Conservation (phyloP, 2,888 invertebrate genomes). For the Drosophila buzzatii region DNA sequence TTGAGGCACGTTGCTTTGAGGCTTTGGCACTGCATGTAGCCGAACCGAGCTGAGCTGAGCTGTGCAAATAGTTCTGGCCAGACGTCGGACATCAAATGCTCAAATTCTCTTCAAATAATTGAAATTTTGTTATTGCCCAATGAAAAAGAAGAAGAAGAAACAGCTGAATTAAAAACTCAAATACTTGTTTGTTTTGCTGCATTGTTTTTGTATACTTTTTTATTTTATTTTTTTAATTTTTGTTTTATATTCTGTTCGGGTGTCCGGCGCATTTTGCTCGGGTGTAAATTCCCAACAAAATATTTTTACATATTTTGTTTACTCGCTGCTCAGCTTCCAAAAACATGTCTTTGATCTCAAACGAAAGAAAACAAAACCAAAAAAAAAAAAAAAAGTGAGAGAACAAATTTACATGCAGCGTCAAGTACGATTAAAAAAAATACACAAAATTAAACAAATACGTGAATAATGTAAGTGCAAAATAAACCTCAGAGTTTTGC, state of each 20-base stretch:
- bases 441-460: constrained; percentile 54
- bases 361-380: constrained; percentile 31
- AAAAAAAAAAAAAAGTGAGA: constrained; percentile 36
- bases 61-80: constrained; percentile 58
- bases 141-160: constrained; percentile 19
- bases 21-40: constrained; percentile 44
- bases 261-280: constrained; percentile 53
- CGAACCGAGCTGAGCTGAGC: constrained; percentile 35
- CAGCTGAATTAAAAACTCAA: constrained; percentile 20
- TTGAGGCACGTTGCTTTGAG: constrained; percentile 78
- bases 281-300: constrained; percentile 68
- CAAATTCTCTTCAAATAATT: constrained; percentile 43
- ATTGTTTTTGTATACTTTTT: constrained; percentile 16
- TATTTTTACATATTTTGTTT: constrained; percentile 46
- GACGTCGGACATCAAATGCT: constrained; percentile 20
- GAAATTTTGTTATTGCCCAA: constrained; percentile 48
- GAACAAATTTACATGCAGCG: constrained; percentile 38
- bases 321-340: constrained; percentile 45
- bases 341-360: constrained; percentile 81
- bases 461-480: constrained; percentile 60
- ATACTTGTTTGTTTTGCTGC: constrained; percentile 33
- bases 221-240: constrained; percentile 13
- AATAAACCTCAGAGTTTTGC: constrained; percentile 45
- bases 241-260: constrained; percentile 13
- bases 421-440: constrained; percentile 33